Percentiles rank a stretch among this genome's conserved stretches.
Conservation (phyloP, 2,113 vertebrate genomes). For the Hippolais icterina region DNA sequence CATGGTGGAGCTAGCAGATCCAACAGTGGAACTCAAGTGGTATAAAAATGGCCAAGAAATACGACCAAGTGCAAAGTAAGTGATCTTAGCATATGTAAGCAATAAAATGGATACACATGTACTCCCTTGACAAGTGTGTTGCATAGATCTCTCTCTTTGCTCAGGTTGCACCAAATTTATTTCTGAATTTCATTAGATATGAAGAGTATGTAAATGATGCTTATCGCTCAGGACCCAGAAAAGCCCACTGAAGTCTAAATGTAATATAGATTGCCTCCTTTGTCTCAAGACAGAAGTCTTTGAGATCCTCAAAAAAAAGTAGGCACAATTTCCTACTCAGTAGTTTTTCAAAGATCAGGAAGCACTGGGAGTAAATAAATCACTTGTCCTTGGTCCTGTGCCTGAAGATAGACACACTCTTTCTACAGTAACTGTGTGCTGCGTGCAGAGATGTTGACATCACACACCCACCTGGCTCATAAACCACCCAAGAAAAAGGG, state of each 20-base stretch:
- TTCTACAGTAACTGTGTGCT: not conserved
- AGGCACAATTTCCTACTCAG: not conserved
- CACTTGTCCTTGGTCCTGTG: not conserved
- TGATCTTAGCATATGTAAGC: not conserved
- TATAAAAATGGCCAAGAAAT: slow-evolving; percentile 99
- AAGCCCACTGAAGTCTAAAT: not conserved
- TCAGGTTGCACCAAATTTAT: not conserved
- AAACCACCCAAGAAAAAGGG: not conserved
- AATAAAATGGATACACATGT: not conserved
- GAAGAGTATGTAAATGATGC: not conserved
- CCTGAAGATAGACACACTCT: not conserved
- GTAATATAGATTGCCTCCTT: not conserved
- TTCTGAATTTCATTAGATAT: not conserved
- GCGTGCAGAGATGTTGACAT: not conserved
- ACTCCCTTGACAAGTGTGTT: not conserved
- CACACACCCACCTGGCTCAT: not conserved
- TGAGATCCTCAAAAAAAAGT: not conserved
- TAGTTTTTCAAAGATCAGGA: not conserved
- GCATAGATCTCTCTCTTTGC: not conserved
- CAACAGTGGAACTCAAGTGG: slow-evolving; percentile 98
- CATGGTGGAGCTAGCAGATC: slow-evolving; percentile 93
- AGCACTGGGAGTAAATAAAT: not conserved
- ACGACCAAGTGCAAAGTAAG: slow-evolving; percentile 93
- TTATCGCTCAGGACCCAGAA: not conserved
- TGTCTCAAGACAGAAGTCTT: not conserved